Evolutionary conservation across 1,140 invertebrate genomes (phyloP).

Genomic region (Nymphalis io): DNA sequence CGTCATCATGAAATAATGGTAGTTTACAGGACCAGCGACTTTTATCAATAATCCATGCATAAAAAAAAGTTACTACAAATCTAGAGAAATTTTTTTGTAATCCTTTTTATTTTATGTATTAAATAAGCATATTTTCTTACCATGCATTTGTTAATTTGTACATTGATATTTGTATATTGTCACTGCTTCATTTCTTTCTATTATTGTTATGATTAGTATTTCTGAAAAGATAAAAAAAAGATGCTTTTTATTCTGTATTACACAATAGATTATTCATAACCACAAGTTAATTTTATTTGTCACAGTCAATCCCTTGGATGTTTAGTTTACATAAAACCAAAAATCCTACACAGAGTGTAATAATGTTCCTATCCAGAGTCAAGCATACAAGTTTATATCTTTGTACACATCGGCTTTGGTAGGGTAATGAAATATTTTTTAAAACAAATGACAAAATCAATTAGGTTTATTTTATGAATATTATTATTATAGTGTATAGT

Average conservation of each 20-base stretch:
- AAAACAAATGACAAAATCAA: too few relatives aligned
- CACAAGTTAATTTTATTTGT: constrained; percentile 43
- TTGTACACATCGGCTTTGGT: constrained; percentile 71
- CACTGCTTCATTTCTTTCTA: too few relatives aligned
- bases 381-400: constrained; percentile 31
- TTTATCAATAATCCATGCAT: too few relatives aligned
- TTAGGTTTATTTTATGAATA: too few relatives aligned
- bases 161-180: too few relatives aligned
- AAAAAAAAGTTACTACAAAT: too few relatives aligned
- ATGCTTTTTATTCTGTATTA: not conserved
- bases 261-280: not conserved
- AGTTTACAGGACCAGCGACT: not conserved
- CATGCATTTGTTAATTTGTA: too few relatives aligned
- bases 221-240: not conserved
- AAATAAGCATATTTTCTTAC: too few relatives aligned
- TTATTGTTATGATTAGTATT: not conserved
- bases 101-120: too few relatives aligned
- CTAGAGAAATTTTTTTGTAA: too few relatives aligned
- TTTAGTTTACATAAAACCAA: constrained; percentile 26
- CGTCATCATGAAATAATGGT: not conserved
- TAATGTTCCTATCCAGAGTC: constrained; percentile 79
- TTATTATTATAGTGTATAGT: too few relatives aligned
- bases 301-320: constrained; percentile 69
- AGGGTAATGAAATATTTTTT: constrained; percentile 55
- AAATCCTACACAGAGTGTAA: constrained; percentile 71